Conservation (phyloP, 2,797 vertebrate species). For the Acanthis flammea region DNA sequence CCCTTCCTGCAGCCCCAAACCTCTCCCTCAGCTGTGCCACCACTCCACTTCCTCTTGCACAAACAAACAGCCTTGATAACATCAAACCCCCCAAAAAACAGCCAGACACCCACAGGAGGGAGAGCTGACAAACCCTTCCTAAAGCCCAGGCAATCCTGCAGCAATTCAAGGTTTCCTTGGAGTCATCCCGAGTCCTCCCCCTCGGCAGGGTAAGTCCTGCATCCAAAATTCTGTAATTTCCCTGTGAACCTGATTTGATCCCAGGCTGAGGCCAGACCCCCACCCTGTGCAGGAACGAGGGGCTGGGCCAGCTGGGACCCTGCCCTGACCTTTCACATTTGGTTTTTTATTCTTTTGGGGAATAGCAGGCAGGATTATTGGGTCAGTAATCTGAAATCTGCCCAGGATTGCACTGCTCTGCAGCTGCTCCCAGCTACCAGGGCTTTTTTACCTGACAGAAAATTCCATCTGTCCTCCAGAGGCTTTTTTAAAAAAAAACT, state of each 20-base stretch:
- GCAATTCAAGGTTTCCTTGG: neutral
- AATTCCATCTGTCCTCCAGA: neutral
- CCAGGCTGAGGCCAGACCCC: neutral
- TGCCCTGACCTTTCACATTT: neutral
- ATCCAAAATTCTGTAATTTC: neutral
- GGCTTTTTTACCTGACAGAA: conserved; percentile 11
- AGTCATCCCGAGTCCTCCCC: neutral
- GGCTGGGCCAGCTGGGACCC: neutral
- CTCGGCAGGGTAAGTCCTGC: neutral
- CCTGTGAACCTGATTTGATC: neutral
- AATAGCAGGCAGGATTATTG: neutral
- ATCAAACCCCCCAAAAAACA: neutral
- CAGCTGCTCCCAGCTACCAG: neutral
- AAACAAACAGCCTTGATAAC: neutral
- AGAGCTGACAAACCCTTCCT: neutral
- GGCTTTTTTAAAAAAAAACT: neutral
- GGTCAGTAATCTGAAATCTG: neutral
- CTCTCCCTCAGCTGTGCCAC: neutral
- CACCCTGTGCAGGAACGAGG: neutral
- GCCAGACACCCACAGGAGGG: neutral
- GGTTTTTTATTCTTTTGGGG: neutral
- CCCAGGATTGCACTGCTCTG: neutral
- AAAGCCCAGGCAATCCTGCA: neutral
- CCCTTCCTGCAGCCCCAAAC: conserved; percentile 7
- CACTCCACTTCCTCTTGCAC: neutral